Percentiles rank a stretch among this genome's conserved stretches.
These are phyloP conservation scores for Tiliacea aurago DNA, from an alignment of 2,888 invertebrate genomes.

Conservation along the genomic window DNA sequence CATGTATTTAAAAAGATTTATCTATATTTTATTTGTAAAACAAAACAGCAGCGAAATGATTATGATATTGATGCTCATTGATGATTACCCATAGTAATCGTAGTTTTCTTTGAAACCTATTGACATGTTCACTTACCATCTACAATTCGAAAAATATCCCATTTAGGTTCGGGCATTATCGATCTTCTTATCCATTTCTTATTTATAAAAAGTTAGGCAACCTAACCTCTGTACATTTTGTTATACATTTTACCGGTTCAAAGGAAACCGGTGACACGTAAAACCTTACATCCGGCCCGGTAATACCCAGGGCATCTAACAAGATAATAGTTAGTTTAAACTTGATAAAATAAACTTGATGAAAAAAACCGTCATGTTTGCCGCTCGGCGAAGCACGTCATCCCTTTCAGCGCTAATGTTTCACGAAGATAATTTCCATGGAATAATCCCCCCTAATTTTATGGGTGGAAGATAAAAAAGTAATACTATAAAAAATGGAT, in stretches of 20 bases:
- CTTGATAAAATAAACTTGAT: constrained; percentile 31
- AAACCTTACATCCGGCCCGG: constrained; percentile 33
- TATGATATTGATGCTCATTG: too few relatives aligned
- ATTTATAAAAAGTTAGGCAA: background rate
- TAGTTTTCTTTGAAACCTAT: background rate
- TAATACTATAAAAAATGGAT: constrained; percentile 28
- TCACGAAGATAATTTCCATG: constrained; percentile 37
- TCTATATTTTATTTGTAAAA: too few relatives aligned
- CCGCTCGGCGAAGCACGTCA: constrained; percentile 28
- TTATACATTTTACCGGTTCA: constrained; percentile 22
- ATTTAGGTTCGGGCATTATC: background rate
- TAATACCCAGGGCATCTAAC: constrained; percentile 20
- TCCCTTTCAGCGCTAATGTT: constrained; percentile 22
- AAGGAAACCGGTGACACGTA: constrained; percentile 28
- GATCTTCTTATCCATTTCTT: constrained; percentile 1
- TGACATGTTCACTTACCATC: background rate
- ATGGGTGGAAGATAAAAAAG: constrained; percentile 42
- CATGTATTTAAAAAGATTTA: too few relatives aligned
- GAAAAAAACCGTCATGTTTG: constrained; percentile 26
- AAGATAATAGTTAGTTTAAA: constrained; percentile 34
- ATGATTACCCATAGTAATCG: too few relatives aligned
- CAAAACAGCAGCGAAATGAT: too few relatives aligned
- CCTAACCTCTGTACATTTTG: constrained; percentile 3
- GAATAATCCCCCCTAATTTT: constrained; percentile 37
- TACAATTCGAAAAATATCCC: background rate